These are phyloP conservation scores for Kryptolebias ocellatus DNA, from an alignment of 2,797 vertebrate genomes.

Conservation along the genomic window DNA sequence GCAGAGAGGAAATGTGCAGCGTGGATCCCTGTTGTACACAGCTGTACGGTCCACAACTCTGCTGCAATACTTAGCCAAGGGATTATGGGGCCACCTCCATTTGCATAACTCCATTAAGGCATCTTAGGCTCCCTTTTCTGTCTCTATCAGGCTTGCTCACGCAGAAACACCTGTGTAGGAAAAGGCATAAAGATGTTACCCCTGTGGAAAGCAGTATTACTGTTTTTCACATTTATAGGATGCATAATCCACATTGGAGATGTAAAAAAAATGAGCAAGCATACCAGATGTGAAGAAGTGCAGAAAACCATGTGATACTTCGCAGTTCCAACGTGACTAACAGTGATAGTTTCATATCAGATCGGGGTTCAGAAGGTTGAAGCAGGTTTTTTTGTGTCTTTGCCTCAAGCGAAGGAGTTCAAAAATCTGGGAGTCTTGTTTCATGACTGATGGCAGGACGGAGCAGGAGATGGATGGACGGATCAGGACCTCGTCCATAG, in stretches of 20 bases:
- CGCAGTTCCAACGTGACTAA: conserved; percentile 20
- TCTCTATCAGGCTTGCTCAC: conserved; percentile 51
- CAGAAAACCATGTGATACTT: not conserved
- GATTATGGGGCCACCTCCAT: conserved; percentile 70
- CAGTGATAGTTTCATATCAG: conserved; percentile 1
- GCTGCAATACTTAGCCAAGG: conserved; percentile 67
- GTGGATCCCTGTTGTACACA: conserved; percentile 50
- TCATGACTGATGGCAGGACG: not conserved
- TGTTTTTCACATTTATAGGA: conserved; percentile 58
- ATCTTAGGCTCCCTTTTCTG: conserved; percentile 38
- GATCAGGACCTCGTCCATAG: not conserved
- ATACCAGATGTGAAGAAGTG: conserved; percentile 45
- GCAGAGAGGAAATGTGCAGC: conserved; percentile 29
- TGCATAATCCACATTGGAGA: conserved; percentile 65
- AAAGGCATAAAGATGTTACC: conserved; percentile 64
- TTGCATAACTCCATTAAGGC: conserved; percentile 81
- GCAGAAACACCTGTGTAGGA: conserved; percentile 71
- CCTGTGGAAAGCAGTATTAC: conserved; percentile 64
- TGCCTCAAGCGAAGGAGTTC: too few relatives aligned
- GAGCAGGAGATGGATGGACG: not conserved
- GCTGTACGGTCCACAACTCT: conserved; percentile 67
- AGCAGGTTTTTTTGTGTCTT: not conserved
- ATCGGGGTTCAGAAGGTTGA: not conserved
- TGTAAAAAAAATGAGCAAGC: conserved; percentile 59
- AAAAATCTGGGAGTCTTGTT: too few relatives aligned